Conservation (phyloP, 2,888 invertebrate species). For the Netelia virgata region DNA sequence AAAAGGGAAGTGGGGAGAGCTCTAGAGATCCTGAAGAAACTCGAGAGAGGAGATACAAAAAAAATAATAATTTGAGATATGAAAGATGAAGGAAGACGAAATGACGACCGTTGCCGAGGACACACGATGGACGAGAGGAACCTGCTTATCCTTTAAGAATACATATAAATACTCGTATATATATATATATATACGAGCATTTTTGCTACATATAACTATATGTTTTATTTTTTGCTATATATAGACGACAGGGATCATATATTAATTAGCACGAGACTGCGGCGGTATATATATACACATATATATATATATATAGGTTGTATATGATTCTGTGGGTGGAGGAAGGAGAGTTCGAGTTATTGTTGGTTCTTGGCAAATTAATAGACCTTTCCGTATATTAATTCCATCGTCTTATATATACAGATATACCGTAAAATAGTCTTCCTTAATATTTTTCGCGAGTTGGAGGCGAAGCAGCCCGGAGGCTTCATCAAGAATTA, state of each 20-base stretch:
- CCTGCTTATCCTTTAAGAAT: conserved; percentile 75
- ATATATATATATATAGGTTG: conserved; percentile 10
- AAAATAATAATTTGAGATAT: conserved; percentile 49
- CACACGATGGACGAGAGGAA: conserved; percentile 75
- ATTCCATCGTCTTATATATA: conserved; percentile 71
- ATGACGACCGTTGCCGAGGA: conserved; percentile 63
- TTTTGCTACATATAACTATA: conserved; percentile 25
- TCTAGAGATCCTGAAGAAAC: conserved; percentile 36
- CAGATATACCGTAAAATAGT: not conserved
- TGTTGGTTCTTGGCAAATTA: conserved; percentile 79
- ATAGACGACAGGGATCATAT: conserved; percentile 77
- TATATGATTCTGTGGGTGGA: conserved; percentile 53
- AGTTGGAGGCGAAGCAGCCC: conserved; percentile 8
- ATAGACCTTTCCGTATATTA: conserved; percentile 81
- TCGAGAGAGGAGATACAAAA: conserved; percentile 20
- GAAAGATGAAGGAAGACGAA: conserved; percentile 64
- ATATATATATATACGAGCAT: not conserved
- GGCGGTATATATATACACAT: conserved; percentile 28
- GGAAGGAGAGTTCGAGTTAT: conserved; percentile 75
- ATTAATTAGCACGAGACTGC: conserved; percentile 80
- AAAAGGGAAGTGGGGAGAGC: conserved; percentile 50
- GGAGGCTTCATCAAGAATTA: conserved; percentile 37
- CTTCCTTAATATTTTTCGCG: conserved; percentile 7
- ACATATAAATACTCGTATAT: not conserved
- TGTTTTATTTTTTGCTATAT: conserved; percentile 31